A percentile compares a stretch with the other conserved stretches of the same genome.
Evolutionary conservation across 2,113 vertebrate species (phyloP).

Genomic region (Sander vitreus): DNA sequence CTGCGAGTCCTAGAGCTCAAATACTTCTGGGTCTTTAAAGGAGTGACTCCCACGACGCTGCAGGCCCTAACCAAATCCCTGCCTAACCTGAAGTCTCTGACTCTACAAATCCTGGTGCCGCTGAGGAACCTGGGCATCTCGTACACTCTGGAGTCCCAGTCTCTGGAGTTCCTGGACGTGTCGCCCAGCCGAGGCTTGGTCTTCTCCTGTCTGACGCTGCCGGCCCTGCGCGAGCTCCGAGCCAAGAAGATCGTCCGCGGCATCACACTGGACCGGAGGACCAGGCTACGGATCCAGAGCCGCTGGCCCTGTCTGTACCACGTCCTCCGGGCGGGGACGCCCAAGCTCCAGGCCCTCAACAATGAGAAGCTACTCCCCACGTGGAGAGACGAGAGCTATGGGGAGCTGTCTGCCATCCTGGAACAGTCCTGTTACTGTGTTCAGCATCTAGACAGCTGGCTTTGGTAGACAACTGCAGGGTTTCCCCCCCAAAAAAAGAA

Average conservation of each 20-base stretch:
- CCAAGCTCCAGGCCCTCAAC: slow-evolving; percentile 86
- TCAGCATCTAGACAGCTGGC: slow-evolving; percentile 88
- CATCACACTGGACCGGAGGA: slow-evolving; percentile 86
- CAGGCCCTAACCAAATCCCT: slow-evolving; percentile 83
- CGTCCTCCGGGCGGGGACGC: slow-evolving; percentile 85
- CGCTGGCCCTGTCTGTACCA: slow-evolving; percentile 87
- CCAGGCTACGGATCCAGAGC: slow-evolving; percentile 85
- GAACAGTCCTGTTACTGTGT: slow-evolving; percentile 87
- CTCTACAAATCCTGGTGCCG: slow-evolving; percentile 87
- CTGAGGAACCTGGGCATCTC: slow-evolving; percentile 87
- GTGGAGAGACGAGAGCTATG: slow-evolving; percentile 83
- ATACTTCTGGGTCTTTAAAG: slow-evolving; percentile 89
- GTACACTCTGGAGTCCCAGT: slow-evolving; percentile 84
- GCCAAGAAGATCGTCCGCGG: slow-evolving; percentile 87
- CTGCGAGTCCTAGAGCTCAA: slow-evolving; percentile 85
- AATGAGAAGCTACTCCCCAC: slow-evolving; percentile 84
- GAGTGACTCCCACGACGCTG: slow-evolving; percentile 84
- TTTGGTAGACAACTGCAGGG: slow-evolving; percentile 76
- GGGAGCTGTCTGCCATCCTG: slow-evolving; percentile 84
- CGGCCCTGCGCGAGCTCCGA: slow-evolving; percentile 83
- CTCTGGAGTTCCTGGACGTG: slow-evolving; percentile 87
- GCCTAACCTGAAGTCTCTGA: slow-evolving; percentile 85
- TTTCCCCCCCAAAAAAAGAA: too few relatives aligned
- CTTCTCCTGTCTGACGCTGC: slow-evolving; percentile 86
- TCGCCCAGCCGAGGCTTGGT: slow-evolving; percentile 87